phyloP scores from a whole-genome alignment of 1,140 invertebrate species.

The Trichoplusia ni region DNA sequence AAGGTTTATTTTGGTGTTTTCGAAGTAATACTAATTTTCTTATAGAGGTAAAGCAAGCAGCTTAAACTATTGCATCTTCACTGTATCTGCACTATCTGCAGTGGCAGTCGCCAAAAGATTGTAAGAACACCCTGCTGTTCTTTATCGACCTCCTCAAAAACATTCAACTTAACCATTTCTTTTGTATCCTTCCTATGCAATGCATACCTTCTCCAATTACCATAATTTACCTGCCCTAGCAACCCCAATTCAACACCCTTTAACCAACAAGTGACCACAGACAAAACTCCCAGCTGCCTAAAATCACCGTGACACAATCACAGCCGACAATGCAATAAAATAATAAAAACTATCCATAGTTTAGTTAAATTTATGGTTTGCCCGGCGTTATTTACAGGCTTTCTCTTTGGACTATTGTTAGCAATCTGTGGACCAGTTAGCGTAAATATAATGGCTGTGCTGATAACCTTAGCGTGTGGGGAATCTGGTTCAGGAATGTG shows the following conservation, averaged over 20 bases:
- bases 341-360: slow-evolving; percentile 32
- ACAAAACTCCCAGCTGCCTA: slow-evolving; percentile 21
- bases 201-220: not conserved
- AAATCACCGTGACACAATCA: slow-evolving; percentile 31
- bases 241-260: not conserved
- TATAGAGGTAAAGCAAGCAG: too few relatives aligned
- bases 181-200: too few relatives aligned
- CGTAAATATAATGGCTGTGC: not conserved
- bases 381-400: slow-evolving; percentile 37
- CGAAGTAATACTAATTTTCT: too few relatives aligned
- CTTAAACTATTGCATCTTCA: too few relatives aligned
- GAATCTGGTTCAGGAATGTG: not conserved
- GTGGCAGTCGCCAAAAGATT: too few relatives aligned
- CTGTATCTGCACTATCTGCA: too few relatives aligned
- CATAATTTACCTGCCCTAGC: slow-evolving; percentile 8
- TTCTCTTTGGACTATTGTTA: slow-evolving; percentile 20
- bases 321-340: slow-evolving; percentile 11
- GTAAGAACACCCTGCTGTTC: too few relatives aligned
- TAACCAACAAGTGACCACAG: slow-evolving; percentile 21
- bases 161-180: not conserved
- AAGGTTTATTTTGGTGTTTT: too few relatives aligned
- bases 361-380: slow-evolving; percentile 34
- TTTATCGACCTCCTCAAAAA: too few relatives aligned
- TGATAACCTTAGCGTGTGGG: not conserved
- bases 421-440: slow-evolving; percentile 1